Percentiles rank a stretch among this genome's conserved stretches.
phyloP scores from a whole-genome alignment of 2,797 vertebrate species.

The Dicrostonyx torquatus region DNA sequence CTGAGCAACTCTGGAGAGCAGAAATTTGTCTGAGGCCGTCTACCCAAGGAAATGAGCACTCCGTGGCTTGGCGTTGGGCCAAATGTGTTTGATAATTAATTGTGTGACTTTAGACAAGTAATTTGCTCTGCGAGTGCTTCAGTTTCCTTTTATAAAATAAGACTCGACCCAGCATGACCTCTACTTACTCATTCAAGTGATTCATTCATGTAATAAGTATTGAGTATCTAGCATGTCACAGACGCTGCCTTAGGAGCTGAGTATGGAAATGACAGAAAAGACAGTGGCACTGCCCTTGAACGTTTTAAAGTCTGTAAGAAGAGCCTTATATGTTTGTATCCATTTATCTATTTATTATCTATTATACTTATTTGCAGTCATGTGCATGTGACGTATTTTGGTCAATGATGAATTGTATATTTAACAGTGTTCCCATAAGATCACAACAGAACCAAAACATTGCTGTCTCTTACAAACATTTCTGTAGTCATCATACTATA shows the following conservation, averaged over 20 bases:
- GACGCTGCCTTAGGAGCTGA: background rate
- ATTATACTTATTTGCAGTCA: background rate
- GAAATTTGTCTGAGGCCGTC: slow-evolving; percentile 34
- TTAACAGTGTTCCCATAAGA: background rate
- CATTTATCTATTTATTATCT: background rate
- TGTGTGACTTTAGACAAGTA: slow-evolving; percentile 74
- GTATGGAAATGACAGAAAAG: background rate
- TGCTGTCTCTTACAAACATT: background rate
- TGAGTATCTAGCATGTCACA: background rate
- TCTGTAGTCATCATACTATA: background rate
- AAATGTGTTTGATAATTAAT: slow-evolving; percentile 72
- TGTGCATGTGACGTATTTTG: background rate
- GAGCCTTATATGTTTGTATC: background rate
- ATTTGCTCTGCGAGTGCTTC: slow-evolving; percentile 55
- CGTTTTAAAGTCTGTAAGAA: background rate
- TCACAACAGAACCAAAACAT: background rate
- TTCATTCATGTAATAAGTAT: slow-evolving; percentile 54
- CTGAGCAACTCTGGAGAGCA: slow-evolving; percentile 24
- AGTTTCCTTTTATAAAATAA: slow-evolving; percentile 70
- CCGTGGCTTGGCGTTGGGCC: slow-evolving; percentile 54
- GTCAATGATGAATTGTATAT: background rate
- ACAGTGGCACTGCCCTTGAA: background rate
- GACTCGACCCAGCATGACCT: slow-evolving; percentile 46
- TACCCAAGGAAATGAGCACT: slow-evolving; percentile 43
- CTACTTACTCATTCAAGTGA: slow-evolving; percentile 55